Evolutionary conservation across 2,888 invertebrate species (phyloP), one percentile per base, ranked within the genome.

Genomic region (Drosophila limbata): DNA sequence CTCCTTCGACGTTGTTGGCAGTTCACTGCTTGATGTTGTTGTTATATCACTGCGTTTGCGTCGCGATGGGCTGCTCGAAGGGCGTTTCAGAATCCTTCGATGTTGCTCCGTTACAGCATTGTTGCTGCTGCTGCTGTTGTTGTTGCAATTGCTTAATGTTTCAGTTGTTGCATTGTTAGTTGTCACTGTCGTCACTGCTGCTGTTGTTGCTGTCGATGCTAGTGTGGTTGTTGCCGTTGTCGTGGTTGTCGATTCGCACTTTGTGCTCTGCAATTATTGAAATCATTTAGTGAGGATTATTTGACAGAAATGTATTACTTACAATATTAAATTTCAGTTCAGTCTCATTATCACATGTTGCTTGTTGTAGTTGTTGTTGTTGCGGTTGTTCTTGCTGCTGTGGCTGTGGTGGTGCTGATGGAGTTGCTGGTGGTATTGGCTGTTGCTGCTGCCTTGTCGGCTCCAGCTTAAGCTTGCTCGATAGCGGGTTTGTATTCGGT

Each of bases 271-370:
- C 2, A 65, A 69, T 10, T 28, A 19, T 2, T 9, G 44, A 33
- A 0, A 47, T 10, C 13, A 13, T 33, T 56, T 11, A 13, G 8
- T 39, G 9, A 13, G 35, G 4, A 5, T 17, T 44, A 51, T 37
- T 25, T 17, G 33, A 21, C 17, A 9, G 9, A 28, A 31, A 11
- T 45, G 13, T 37, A 6, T 6, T 45, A 10, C 78, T 59, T 77
- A 88, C 86, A 82, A 73, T 73, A 76, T 88, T 84, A 73, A 67
- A 77, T 79, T 84, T 79, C 77, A 75, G 62, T 77, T 89, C 87
- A 88, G 87, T 88, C 87, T 88, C 84, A 81, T 84, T 88, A 88
- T 89, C 89, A 88, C 89, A 88, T 89, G 77, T 85, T 81, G 77
- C 80, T 83, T 84, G 81, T 73, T 72, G 77, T 56, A 48, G 69